Percentiles rank a stretch among this genome's conserved stretches.
These are phyloP conservation scores for Steinernema carpocapsae DNA, from an alignment of 2,888 invertebrate genomes.

Conservation along the genomic window DNA sequence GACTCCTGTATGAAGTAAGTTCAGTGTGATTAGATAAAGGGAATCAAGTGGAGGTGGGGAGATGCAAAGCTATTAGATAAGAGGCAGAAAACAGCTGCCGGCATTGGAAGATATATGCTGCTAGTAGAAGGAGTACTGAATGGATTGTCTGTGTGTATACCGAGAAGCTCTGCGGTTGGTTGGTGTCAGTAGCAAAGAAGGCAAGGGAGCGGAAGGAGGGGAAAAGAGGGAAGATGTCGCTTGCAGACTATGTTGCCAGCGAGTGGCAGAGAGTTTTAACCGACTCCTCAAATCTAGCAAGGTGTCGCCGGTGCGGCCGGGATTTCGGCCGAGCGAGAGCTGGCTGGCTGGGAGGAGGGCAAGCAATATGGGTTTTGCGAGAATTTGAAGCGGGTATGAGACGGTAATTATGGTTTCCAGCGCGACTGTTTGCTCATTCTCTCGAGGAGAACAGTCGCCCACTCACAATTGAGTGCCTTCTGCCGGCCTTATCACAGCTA, in stretches of 20 bases:
- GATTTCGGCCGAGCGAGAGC: not conserved
- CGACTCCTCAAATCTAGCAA: conserved; percentile 27
- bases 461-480: conserved; percentile 34
- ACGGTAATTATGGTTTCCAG: conserved; percentile 35
- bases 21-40: too few species aligned
- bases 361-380: conserved; percentile 34
- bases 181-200: not conserved
- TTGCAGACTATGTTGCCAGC: not conserved
- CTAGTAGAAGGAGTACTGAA: not conserved
- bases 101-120: not conserved
- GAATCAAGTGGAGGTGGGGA: not conserved
- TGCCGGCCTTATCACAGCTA: conserved; percentile 32
- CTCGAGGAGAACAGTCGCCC: conserved; percentile 34
- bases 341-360: conserved; percentile 14
- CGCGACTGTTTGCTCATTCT: conserved; percentile 34
- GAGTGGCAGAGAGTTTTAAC: not conserved
- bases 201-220: conserved; percentile 2
- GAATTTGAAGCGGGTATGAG: conserved; percentile 30
- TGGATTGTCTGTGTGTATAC: not conserved
- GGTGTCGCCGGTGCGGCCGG: conserved; percentile 11
- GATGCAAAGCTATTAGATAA: not conserved
- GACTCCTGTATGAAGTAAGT: conserved; percentile 25
- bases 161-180: too few species aligned
- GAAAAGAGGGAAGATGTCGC: conserved; percentile 1
- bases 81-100: conserved; percentile 16